Base-by-base conservation (phyloP, 1,140 invertebrate species). In the Solenopsis fugax region DNA sequence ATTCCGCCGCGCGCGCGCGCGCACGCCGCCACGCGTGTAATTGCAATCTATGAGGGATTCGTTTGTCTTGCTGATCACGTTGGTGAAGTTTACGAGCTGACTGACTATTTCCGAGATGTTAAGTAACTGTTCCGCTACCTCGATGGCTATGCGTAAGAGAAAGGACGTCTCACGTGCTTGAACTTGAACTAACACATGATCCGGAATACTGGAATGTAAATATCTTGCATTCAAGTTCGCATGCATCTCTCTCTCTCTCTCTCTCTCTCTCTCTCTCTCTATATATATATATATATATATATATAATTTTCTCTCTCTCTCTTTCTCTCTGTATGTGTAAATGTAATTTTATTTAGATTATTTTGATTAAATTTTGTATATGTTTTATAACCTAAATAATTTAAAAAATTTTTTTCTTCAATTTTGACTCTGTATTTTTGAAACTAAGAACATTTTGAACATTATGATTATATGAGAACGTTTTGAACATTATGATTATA, bases 31-130 rank as follows among this genome's bases (percentile, higher is more conserved):
- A 86, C 48, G 75, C 75, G 64, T 69, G 64, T 86, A 86, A 86
- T 69, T 67, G 76, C 21, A 82, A 86, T 65, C 37, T 80, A 69
- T 64, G 10, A 6, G 41, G 54, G 45, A 62, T 75, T 75, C 69
- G 69, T 62, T 75, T 84, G 54, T 75, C 80, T 84, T 84, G 4
- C 69, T 84, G 24, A 84, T 84, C 56, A 82, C 54, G 13, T 62
- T 75, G 45, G 48, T 4, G 16, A 45, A 41, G 13, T 81, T 56
- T 48, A 64, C 54, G 69, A 80, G 58, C 45, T 85, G 62, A 41
- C 60, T 37, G 45, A 64, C 6, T 60, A 50, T 77, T 37, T 48
- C 56, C 71, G 50, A 73, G 54, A 82, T 62, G 41, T 75, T 84
- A 75, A 75, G 54, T 60, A 84, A 84, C 69, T 84, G 80, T 82